phyloP scores from a whole-genome alignment of 1,140 invertebrate species.

The Anadara kagoshimensis region DNA sequence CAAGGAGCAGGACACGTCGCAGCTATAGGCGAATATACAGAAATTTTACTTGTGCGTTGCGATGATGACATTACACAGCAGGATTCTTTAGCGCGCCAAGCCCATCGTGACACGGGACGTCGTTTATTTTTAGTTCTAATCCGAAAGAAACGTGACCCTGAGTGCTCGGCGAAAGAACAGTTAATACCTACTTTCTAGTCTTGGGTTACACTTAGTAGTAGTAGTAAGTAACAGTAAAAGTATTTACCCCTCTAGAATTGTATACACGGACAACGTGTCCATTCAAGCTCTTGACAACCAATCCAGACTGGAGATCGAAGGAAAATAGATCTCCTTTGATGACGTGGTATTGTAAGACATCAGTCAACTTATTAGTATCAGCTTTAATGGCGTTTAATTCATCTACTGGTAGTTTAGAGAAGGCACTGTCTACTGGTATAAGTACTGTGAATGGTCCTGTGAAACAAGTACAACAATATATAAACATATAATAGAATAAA shows the following conservation, averaged over 20 bases:
- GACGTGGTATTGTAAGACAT: slow-evolving; percentile 86
- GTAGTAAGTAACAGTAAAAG: not conserved
- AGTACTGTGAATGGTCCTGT: slow-evolving; percentile 84
- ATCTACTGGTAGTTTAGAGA: slow-evolving; percentile 79
- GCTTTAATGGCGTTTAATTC: slow-evolving; percentile 78
- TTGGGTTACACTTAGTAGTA: not conserved
- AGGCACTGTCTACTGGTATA: slow-evolving; percentile 88
- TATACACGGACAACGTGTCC: slow-evolving; percentile 57
- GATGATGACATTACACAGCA: too few relatives aligned
- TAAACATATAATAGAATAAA: not conserved
- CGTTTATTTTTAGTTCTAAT: too few relatives aligned
- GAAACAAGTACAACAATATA: not conserved
- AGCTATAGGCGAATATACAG: too few relatives aligned
- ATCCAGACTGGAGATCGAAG: slow-evolving; percentile 45
- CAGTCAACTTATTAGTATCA: slow-evolving; percentile 80
- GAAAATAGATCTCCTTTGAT: slow-evolving; percentile 68
- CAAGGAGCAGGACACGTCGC: not conserved
- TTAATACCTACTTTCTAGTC: too few relatives aligned
- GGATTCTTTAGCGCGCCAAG: too few relatives aligned
- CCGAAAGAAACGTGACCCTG: too few relatives aligned
- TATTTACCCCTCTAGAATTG: slow-evolving; percentile 32
- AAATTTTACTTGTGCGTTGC: too few relatives aligned
- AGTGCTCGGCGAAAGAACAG: too few relatives aligned
- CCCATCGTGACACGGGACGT: too few relatives aligned
- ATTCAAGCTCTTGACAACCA: slow-evolving; percentile 49